Percentiles rank a stretch among this genome's conserved stretches.
These are phyloP conservation scores for Dermatemys mawii DNA, from an alignment of 2,113 vertebrate genomes.

Conservation along the genomic window DNA sequence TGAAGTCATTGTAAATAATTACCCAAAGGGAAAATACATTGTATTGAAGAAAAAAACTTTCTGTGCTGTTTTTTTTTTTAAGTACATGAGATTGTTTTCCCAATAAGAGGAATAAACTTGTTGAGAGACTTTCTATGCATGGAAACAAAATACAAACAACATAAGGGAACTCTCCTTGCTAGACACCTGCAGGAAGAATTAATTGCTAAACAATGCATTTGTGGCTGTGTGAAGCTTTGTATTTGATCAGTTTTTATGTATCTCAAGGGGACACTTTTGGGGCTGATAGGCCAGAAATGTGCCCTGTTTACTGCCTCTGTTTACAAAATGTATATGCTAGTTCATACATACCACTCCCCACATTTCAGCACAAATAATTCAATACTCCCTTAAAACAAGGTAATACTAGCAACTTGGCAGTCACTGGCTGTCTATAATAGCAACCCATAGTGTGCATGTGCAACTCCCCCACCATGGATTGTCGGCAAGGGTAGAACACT, in stretches of 20 bases:
- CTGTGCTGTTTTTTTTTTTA: conserved; percentile 54
- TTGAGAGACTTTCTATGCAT: conserved; percentile 25
- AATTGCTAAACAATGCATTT: not conserved
- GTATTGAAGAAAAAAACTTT: conserved; percentile 61
- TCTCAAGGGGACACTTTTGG: conserved; percentile 20
- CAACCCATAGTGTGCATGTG: accelerated
- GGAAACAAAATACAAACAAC: not conserved
- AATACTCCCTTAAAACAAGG: conserved; percentile 32
- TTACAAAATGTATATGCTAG: conserved; percentile 40
- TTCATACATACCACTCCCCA: conserved; percentile 6
- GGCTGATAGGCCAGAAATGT: conserved; percentile 24
- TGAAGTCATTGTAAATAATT: conserved; percentile 66
- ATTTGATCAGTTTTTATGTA: not conserved
- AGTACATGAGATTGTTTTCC: conserved; percentile 43
- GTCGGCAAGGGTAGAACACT: not conserved
- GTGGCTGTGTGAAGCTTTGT: not conserved
- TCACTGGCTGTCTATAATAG: conserved; percentile 17
- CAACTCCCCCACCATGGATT: not conserved
- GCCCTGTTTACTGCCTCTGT: conserved; percentile 22
- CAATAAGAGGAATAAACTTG: conserved; percentile 13
- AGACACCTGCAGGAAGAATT: not conserved
- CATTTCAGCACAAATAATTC: conserved; percentile 1
- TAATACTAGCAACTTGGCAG: conserved; percentile 30
- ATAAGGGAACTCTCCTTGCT: not conserved
- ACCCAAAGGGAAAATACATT: conserved; percentile 68